Percentiles rank a stretch among this genome's conserved stretches.
Evolutionary conservation across 2,888 invertebrate species (phyloP).

Genomic region (Selenia dentaria): DNA sequence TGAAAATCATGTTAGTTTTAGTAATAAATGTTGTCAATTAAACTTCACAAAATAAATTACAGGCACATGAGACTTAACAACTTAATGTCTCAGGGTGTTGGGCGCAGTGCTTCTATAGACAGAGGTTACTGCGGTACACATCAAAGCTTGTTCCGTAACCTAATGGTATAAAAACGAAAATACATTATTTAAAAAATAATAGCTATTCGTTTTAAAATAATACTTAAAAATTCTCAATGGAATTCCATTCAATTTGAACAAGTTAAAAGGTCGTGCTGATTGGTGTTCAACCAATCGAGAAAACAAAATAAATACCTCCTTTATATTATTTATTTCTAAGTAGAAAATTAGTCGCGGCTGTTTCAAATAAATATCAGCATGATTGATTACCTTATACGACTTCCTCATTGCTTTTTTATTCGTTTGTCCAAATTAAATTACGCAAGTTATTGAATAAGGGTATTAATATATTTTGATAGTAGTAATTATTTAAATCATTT

Average conservation of each 20-base stretch:
- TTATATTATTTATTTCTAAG: conserved; percentile 8
- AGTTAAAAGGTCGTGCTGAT: conserved; percentile 9
- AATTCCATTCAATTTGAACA: background rate
- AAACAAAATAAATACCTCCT: conserved; percentile 11
- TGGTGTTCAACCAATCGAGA: conserved; percentile 2
- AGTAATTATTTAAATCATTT: background rate
- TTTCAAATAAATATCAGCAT: conserved; percentile 27
- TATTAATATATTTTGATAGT: conserved; percentile 19
- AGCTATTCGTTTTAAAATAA: no score
- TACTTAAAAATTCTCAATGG: no score
- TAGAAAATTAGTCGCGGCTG: conserved; percentile 30
- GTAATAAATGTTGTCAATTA: no score
- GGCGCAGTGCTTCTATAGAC: no score
- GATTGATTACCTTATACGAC: conserved; percentile 31
- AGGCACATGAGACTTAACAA: no score
- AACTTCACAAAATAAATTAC: no score
- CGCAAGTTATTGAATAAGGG: conserved; percentile 16
- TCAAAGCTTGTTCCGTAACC: no score
- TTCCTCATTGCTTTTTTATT: conserved; percentile 36
- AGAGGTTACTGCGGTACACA: no score
- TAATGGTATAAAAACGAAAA: no score
- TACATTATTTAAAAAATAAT: no score
- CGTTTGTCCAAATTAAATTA: conserved; percentile 29
- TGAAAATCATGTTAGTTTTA: no score
- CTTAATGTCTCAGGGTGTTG: no score